A percentile compares a stretch with the other conserved stretches of the same genome.
These are phyloP conservation scores for Clytia hemisphaerica DNA, from an alignment of 30 jellyfish, hydroid and myxozoan species.

Conservation along the genomic window DNA sequence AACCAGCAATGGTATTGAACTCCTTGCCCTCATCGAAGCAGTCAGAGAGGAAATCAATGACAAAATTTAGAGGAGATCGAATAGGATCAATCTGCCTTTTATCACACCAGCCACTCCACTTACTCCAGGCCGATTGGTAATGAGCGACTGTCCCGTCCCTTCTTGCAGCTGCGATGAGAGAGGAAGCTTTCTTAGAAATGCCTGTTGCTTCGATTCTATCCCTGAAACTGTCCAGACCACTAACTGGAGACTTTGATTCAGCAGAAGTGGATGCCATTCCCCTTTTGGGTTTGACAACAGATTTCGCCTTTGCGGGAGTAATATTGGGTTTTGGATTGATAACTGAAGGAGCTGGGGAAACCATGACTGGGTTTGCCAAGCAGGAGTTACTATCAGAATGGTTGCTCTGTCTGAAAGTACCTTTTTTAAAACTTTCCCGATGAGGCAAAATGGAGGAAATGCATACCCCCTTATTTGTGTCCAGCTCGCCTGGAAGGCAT, in stretches of 20 bases:
- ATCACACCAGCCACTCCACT: conserved; percentile 32
- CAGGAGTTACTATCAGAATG: conserved; percentile 14
- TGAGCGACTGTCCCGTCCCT: conserved; percentile 8
- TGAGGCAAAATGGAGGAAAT: conserved; percentile 31
- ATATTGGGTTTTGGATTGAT: conserved; percentile 1
- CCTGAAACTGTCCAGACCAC: conserved; percentile 44
- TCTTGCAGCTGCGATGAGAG: conserved; percentile 31
- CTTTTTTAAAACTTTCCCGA: conserved; percentile 12
- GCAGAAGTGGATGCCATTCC: neutral
- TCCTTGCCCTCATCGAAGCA: neutral
- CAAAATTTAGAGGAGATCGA: neutral
- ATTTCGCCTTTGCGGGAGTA: neutral
- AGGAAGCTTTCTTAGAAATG: conserved; percentile 24
- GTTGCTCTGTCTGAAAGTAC: neutral
- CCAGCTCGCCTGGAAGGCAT: conserved; percentile 32
- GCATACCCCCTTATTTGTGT: conserved; percentile 26
- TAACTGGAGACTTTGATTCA: neutral
- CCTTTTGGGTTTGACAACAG: conserved; percentile 5
- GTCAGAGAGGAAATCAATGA: neutral
- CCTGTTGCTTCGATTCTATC: conserved; percentile 4
- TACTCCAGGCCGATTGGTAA: conserved; percentile 34
- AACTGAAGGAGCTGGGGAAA: conserved; percentile 4
- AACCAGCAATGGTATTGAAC: conserved; percentile 3
- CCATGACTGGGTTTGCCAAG: conserved; percentile 34
- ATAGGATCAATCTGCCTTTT: conserved; percentile 19